Conservation (phyloP, 2,888 invertebrate species). For the Coremacera marginata region DNA sequence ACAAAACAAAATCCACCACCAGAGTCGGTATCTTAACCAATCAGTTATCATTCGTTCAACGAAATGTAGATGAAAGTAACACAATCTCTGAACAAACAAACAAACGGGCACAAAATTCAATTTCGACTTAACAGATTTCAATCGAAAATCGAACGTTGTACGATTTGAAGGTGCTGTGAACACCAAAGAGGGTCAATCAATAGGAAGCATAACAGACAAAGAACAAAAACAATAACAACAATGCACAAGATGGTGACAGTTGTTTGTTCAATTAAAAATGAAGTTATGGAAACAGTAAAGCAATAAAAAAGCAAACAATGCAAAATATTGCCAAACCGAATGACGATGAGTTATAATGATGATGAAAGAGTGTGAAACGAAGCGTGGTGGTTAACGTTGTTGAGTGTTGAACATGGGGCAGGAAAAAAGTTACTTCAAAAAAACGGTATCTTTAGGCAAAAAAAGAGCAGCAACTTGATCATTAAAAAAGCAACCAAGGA, state of each 20-base stretch:
- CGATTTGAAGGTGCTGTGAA: not conserved
- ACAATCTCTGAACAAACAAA: not conserved
- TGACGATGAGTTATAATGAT: too few relatives aligned
- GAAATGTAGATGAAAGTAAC: not conserved
- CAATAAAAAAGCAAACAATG: not conserved
- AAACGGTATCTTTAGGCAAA: too few relatives aligned
- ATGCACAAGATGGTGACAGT: slow-evolving; percentile 28
- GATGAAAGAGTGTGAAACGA: too few relatives aligned
- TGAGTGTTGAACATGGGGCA: too few relatives aligned
- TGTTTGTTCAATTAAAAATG: slow-evolving; percentile 39
- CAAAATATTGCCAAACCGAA: not conserved
- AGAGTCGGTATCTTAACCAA: not conserved
- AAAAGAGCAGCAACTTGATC: too few relatives aligned
- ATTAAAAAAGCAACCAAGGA: not conserved
- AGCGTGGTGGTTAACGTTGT: too few relatives aligned
- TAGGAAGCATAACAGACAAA: not conserved
- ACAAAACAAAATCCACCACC: not conserved
- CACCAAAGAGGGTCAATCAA: not conserved
- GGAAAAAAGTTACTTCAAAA: too few relatives aligned
- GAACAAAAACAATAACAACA: not conserved
- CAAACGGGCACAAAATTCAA: not conserved
- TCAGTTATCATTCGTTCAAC: not conserved
- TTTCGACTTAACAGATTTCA: slow-evolving; percentile 16
- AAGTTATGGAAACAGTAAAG: not conserved
- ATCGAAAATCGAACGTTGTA: slow-evolving; percentile 10